phyloP scores from a whole-genome alignment of 2,888 invertebrate species.

The Pachydiplax longipennis region DNA sequence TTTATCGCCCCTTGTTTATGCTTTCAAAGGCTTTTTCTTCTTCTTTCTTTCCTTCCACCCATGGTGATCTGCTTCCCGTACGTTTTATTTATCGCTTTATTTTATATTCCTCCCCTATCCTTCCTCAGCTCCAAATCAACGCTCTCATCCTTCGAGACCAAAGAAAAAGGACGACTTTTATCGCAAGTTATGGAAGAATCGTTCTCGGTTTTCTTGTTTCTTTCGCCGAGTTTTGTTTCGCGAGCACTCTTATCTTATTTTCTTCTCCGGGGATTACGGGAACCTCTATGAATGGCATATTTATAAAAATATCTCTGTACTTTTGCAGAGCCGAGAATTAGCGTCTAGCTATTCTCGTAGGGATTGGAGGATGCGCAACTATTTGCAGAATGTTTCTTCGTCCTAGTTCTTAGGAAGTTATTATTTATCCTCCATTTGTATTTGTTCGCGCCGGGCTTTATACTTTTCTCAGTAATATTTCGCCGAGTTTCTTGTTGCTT shows the following conservation, averaged over 20 bases:
- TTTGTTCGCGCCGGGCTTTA: neutral
- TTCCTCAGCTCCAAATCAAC: neutral
- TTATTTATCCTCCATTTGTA: neutral
- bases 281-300: neutral
- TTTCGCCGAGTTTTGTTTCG: neutral
- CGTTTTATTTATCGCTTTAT: neutral
- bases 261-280: neutral
- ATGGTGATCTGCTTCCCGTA: neutral
- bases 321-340: neutral
- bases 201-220: neutral
- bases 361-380: neutral
- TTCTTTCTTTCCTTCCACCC: neutral
- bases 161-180: neutral
- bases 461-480: neutral
- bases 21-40: neutral
- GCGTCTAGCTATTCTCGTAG: neutral
- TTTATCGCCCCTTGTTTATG: neutral
- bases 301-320: neutral
- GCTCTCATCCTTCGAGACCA: neutral
- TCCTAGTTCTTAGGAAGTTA: neutral
- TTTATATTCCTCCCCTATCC: constrained; percentile 3
- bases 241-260: neutral
- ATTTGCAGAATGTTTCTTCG: neutral
- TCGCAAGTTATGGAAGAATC: neutral
- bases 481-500: neutral